Percentiles rank a stretch among this genome's conserved stretches.
phyloP scores from a whole-genome alignment of 92 coral and sea anemone genomes.

The Paragorgia papillata region DNA sequence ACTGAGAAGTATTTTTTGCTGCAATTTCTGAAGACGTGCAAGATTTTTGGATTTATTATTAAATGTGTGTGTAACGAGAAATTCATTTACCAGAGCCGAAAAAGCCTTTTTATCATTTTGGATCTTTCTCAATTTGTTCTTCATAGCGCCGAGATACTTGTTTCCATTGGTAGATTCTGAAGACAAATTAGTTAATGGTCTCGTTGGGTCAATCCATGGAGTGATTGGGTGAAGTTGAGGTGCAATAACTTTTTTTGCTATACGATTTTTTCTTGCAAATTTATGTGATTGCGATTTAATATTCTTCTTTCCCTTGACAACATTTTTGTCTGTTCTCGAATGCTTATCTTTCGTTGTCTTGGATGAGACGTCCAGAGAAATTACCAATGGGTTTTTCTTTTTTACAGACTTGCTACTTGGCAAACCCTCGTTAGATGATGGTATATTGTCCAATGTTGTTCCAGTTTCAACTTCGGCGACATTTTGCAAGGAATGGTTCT shows the following conservation, averaged over 20 bases:
- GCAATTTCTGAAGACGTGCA: slow-evolving; percentile 9
- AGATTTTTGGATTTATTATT: not conserved
- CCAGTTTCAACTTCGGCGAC: not conserved
- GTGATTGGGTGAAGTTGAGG: not conserved
- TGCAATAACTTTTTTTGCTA: no score
- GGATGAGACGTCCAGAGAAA: no score
- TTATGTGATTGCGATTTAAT: no score
- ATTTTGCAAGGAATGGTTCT: slow-evolving; percentile 2
- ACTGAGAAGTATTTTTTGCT: not conserved
- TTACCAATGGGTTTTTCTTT: no score
- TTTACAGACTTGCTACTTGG: no score
- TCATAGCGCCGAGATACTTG: not conserved
- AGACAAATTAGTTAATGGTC: not conserved
- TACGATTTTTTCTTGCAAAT: no score
- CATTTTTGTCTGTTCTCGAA: no score
- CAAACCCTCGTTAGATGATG: not conserved
- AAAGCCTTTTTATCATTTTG: not conserved
- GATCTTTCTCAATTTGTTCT: not conserved
- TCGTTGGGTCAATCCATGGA: not conserved
- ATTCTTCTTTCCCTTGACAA: not conserved
- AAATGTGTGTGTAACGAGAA: not conserved
- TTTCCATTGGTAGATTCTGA: not conserved
- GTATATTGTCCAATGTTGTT: not conserved
- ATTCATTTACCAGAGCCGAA: not conserved
- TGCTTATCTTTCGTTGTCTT: no score